Conservation (phyloP, 2,113 vertebrate species). For the Ophthalmolycus amberensis region DNA sequence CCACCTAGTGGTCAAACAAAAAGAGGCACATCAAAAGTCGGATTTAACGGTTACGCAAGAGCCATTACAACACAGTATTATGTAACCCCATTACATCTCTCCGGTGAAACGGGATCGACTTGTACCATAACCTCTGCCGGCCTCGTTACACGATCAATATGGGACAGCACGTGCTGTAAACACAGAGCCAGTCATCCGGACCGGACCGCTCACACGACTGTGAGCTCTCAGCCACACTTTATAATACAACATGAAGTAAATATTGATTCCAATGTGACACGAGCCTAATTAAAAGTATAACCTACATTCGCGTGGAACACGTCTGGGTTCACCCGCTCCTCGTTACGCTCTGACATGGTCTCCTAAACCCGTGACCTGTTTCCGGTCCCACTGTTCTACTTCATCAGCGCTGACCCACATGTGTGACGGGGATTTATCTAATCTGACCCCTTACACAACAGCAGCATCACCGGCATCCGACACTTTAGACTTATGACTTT, state of each 20-base stretch:
- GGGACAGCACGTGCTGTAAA: conserved; percentile 7
- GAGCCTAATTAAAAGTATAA: neutral
- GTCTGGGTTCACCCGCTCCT: too few species aligned
- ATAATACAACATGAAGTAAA: neutral
- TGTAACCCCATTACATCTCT: conserved; percentile 80
- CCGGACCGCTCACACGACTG: neutral
- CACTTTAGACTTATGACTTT: neutral
- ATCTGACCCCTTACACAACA: neutral
- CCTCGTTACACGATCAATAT: conserved; percentile 40
- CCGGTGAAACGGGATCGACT: conserved; percentile 67
- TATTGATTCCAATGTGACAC: neutral
- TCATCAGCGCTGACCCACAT: conserved; percentile 53
- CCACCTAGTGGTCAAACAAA: conserved; percentile 75
- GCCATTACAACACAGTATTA: conserved; percentile 84
- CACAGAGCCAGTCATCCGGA: neutral
- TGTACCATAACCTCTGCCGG: conserved; percentile 54
- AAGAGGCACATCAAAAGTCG: conserved; percentile 2
- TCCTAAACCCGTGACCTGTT: neutral
- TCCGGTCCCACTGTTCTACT: neutral
- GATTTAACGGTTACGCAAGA: conserved; percentile 83
- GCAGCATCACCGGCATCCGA: neutral
- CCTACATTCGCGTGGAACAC: conserved; percentile 5
- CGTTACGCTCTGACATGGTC: too few species aligned
- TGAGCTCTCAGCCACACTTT: neutral
- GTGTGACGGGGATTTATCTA: conserved; percentile 17